phyloP scores from a whole-genome alignment of 2,888 invertebrate genomes.

The Eumerus sabulonum region DNA sequence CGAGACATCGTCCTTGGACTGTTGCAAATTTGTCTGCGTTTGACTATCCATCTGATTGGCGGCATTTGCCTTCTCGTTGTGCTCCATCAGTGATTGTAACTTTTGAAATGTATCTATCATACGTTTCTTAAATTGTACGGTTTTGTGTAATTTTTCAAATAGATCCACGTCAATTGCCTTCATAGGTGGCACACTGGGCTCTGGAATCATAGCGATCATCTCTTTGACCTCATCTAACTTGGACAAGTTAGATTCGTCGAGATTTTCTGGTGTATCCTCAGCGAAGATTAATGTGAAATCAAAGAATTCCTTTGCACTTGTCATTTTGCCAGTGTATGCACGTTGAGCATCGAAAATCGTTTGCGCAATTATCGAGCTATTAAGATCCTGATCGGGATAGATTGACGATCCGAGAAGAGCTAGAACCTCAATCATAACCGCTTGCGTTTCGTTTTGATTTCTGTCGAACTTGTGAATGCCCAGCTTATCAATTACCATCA shows the following conservation, averaged over 20 bases:
- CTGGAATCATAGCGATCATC: conserved; percentile 3
- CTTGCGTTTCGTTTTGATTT: conserved; percentile 55
- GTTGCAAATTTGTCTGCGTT: neutral
- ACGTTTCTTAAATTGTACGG: conserved; percentile 74
- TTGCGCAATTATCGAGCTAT: conserved; percentile 21
- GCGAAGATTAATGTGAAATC: conserved; percentile 46
- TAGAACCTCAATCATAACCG: conserved; percentile 30
- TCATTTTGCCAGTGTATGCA: conserved; percentile 37
- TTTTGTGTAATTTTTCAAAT: conserved; percentile 73
- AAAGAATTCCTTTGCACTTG: conserved; percentile 41
- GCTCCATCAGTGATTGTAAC: conserved; percentile 73
- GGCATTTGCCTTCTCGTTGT: conserved; percentile 26
- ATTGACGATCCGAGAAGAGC: conserved; percentile 15
- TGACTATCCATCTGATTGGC: neutral
- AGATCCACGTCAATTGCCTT: conserved; percentile 57
- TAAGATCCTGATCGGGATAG: neutral
- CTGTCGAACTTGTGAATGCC: conserved; percentile 70
- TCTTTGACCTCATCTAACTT: conserved; percentile 15
- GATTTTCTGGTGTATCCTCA: conserved; percentile 12
- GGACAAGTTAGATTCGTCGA: neutral
- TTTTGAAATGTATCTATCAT: conserved; percentile 75
- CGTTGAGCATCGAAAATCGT: conserved; percentile 39
- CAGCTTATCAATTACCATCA: conserved; percentile 71
- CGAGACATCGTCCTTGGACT: conserved; percentile 28
- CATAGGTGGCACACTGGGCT: neutral